Evolutionary conservation across 2,113 vertebrate genomes (phyloP), one percentile per base, ranked within the genome.

Genomic region (Crotalus tigris): DNA sequence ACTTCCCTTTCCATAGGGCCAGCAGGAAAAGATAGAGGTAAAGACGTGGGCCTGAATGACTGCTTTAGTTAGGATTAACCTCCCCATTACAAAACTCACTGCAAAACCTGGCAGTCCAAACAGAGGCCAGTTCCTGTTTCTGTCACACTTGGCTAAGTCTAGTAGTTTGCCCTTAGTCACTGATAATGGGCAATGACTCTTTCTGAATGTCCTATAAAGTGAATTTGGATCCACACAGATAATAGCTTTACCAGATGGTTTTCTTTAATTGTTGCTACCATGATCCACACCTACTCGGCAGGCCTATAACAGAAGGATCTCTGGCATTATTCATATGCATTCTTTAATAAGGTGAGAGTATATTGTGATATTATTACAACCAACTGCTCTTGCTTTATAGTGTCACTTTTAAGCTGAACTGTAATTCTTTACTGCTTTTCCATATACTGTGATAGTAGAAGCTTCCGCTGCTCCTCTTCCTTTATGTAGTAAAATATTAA

Each of bases 211-310:
- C 87, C 90, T 89, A 91, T 93, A 91, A 88, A 91, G 93, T 54
- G 87, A 53, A 85, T 93, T 89, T 93, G 90, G 90, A 59, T 64
- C 87, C 85, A 85, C 29, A 46, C 69, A 85, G 64, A 91, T 54
- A 88, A 81, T 93, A 91, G 55, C 46, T 91, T 54, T 85, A 89
- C 90, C 90, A 91, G 93, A 93, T 89, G 87, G 93, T 91, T 89
- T 93, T 93, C 88, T 93, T 86, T 93, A 93, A 93, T 86, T 86
- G 92, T 86, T 90, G 88, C 92, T 39, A 61, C 69, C 92, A 24
- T 12, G 44, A 90, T 93, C 51, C 88, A 39, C 6, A n/a, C 92
- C 59, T 24, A 61, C 55, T 85, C 92, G 24, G 88, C 88, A 33
- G 88, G 88, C 88, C 75, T 61, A 89, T 58, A 90, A 54, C 92